phyloP scores from a whole-genome alignment of 2,797 vertebrate species.

The Amblyraja radiata region DNA sequence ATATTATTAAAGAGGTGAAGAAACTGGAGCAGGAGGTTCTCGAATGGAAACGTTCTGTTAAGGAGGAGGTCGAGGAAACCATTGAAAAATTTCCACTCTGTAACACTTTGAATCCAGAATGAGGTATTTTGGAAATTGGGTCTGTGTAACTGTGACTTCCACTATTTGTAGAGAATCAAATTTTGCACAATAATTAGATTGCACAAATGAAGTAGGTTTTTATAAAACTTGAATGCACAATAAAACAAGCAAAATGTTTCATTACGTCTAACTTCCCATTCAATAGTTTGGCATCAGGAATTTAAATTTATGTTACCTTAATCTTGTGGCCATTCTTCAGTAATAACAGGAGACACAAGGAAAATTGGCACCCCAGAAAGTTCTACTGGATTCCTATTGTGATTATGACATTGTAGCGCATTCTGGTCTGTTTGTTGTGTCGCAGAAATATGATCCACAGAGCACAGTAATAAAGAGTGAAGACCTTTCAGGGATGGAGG shows the following conservation, averaged over 20 bases:
- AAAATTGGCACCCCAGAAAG: no score
- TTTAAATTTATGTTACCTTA: neutral
- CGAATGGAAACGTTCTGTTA: conserved; percentile 58
- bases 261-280: neutral
- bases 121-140: neutral
- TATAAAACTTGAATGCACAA: neutral
- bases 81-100: conserved; percentile 41
- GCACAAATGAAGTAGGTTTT: neutral
- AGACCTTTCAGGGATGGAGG: no score
- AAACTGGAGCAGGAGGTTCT: conserved; percentile 55
- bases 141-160: neutral
- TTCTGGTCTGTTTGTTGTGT: no score
- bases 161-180: neutral
- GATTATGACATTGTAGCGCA: no score
- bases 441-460: no score
- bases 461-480: no score
- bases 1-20: conserved; percentile 54
- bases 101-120: neutral
- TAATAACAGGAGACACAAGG: neutral
- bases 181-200: neutral
- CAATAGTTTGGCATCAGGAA: neutral
- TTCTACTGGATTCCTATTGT: no score
- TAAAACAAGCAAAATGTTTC: neutral
- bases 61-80: conserved; percentile 58
- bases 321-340: no score